Conservation (phyloP, 2,888 invertebrate species). For the Leptarthrus brevirostris region DNA sequence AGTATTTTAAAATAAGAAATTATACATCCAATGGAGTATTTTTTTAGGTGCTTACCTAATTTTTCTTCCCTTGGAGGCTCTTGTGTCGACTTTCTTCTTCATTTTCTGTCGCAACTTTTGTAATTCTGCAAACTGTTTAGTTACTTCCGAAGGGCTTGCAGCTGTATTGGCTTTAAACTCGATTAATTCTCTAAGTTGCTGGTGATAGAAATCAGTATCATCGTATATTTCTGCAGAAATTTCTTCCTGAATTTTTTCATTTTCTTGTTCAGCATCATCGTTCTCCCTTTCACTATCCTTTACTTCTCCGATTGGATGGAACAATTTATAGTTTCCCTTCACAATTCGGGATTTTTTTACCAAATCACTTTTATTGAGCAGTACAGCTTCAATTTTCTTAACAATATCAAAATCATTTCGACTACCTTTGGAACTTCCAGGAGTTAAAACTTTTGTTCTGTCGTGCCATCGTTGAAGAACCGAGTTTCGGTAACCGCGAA, state of each 20-base stretch:
- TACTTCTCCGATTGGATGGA: conserved; percentile 64
- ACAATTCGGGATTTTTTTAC: conserved; percentile 83
- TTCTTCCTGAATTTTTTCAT: conserved; percentile 63
- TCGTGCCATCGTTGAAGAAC: conserved; percentile 96
- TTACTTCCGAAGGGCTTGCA: conserved; percentile 85
- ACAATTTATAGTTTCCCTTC: conserved; percentile 77
- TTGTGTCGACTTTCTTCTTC: conserved; percentile 92
- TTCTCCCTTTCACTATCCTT: conserved; percentile 58
- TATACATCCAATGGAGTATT: no score
- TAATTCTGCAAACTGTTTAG: conserved; percentile 90
- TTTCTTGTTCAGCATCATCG: conserved; percentile 59
- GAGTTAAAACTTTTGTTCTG: conserved; percentile 81
- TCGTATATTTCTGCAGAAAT: conserved; percentile 90
- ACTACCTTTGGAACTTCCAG: conserved; percentile 70
- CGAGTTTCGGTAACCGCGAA: conserved; percentile 77
- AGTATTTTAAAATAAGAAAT: no score
- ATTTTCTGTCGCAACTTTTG: conserved; percentile 92
- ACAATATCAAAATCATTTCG: conserved; percentile 69
- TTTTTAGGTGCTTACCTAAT: conserved; percentile 75
- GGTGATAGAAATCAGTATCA: conserved; percentile 97
- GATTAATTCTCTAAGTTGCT: conserved; percentile 89
- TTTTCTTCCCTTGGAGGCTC: conserved; percentile 93
- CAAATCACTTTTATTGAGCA: conserved; percentile 81
- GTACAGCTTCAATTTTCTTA: conserved; percentile 84
- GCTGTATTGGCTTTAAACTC: conserved; percentile 88